These are phyloP conservation scores for Saccostrea glomerata DNA, from an alignment of 1,140 invertebrate genomes.

Conservation along the genomic window DNA sequence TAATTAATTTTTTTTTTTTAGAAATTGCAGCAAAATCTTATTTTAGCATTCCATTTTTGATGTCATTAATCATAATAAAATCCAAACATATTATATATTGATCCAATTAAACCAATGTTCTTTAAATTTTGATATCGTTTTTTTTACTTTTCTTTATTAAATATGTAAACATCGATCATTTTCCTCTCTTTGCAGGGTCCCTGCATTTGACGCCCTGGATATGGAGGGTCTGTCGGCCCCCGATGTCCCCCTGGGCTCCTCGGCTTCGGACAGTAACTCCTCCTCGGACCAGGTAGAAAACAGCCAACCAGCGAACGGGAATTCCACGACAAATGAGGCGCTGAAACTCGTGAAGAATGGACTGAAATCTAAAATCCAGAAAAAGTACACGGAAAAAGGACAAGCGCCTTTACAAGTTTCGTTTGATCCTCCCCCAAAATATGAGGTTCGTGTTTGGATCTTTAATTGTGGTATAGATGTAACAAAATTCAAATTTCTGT, in stretches of 20 bases:
- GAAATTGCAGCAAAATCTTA: too few relatives aligned
- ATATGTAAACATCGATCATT: too few relatives aligned
- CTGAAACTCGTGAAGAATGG: slow-evolving; percentile 7
- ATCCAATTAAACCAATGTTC: too few relatives aligned
- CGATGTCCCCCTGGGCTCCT: not conserved
- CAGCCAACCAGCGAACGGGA: not conserved
- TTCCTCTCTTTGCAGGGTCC: not conserved
- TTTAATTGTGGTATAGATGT: too few relatives aligned
- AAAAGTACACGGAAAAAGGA: slow-evolving; percentile 15
- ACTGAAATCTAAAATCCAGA: slow-evolving; percentile 28
- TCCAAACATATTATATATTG: too few relatives aligned
- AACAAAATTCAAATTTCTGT: too few relatives aligned
- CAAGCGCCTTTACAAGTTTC: slow-evolving; percentile 14
- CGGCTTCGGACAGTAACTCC: not conserved
- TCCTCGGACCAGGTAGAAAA: not conserved
- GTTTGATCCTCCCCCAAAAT: slow-evolving; percentile 29
- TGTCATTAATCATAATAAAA: too few relatives aligned
- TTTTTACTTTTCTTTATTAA: too few relatives aligned
- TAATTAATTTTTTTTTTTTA: too few relatives aligned
- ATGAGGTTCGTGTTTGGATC: slow-evolving; percentile 32
- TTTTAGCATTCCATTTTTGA: too few relatives aligned
- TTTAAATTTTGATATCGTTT: too few relatives aligned
- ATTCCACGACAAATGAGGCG: not conserved
- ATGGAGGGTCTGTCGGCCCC: not conserved
- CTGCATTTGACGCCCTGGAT: not conserved